Evolutionary conservation across 2,113 vertebrate species (phyloP).

Genomic region (Rhinopomastus cyanomelas): DNA sequence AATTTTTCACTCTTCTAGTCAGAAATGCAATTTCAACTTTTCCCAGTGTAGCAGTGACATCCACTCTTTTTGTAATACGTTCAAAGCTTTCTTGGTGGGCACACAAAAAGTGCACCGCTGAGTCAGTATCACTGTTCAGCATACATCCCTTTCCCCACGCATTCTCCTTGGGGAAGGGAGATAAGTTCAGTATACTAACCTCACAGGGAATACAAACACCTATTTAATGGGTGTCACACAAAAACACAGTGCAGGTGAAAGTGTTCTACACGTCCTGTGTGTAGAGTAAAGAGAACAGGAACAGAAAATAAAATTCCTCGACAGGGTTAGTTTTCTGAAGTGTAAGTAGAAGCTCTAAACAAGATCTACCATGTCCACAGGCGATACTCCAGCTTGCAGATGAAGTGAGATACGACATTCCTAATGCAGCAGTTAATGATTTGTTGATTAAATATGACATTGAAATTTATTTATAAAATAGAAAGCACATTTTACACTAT

Average conservation of each 20-base stretch:
- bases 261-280: background rate
- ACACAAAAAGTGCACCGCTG: background rate
- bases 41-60: constrained; percentile 33
- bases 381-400: background rate
- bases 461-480: constrained; percentile 38
- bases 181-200: background rate
- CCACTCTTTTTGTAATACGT: constrained; percentile 7
- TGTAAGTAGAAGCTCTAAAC: background rate
- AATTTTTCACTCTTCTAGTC: constrained; percentile 54
- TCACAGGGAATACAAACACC: background rate
- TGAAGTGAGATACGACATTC: constrained; percentile 22
- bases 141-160: background rate
- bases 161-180: background rate
- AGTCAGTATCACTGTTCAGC: background rate
- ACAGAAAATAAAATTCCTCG: background rate
- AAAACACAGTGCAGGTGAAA: constrained; percentile 15
- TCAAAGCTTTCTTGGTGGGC: constrained; percentile 38
- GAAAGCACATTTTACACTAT: background rate
- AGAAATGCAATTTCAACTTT: constrained; percentile 22
- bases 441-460: background rate
- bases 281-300: constrained; percentile 9
- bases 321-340: background rate
- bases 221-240: constrained; percentile 1
- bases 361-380: background rate
- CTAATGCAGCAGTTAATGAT: constrained; percentile 40